Base-by-base conservation (phyloP, 1,140 invertebrate genomes). In the Hypsibius dujardini region DNA sequence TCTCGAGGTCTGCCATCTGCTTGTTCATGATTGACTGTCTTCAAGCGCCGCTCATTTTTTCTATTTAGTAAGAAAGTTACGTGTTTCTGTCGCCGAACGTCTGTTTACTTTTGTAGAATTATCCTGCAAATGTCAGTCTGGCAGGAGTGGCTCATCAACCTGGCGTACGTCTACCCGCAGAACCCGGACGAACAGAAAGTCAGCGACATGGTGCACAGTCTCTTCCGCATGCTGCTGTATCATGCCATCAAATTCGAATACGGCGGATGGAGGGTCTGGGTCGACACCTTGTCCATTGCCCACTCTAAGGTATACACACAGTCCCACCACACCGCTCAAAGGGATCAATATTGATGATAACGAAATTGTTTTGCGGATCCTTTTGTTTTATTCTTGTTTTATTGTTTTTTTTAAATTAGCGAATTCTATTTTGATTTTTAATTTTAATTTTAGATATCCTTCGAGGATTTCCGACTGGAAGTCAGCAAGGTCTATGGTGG, bases 211-310 rank as follows among this genome's bases (percentile, higher is more conserved):
- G 94, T 98, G 40, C 97, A 97, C 79, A 90, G 92, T 0, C 81
- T 98, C 71, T 98, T 99, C 81, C 83, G 89, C 1, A 96, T 98
- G 90, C 82, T 99, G 45, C 81, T 99, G 1, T 95, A 98, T 81
- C 96, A 99, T 79, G 96, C 96, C 15, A 96, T 99, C 71, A 97
- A 98, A 79, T 91, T 92, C 77, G 96, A 99, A 81, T 98, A 96
- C 77, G 95, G 96, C n/a, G 96, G 96, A 12, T 99, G 96, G 96
- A 83, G 96, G 74, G 96, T 99, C 7, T 99, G 96, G 95, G 95
- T 99, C 2, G 96, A 99, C 79, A 99, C 95, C 0, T 79, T 99
- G 60, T 95, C 96, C 2, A 99, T 99, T 77, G 91, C 98, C 15
- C 96, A 99, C 83, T 98, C 95, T 1, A 98, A 98, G 85, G 93